Conservation (phyloP, 2,113 vertebrate species). For the Pelobates fuscus region DNA sequence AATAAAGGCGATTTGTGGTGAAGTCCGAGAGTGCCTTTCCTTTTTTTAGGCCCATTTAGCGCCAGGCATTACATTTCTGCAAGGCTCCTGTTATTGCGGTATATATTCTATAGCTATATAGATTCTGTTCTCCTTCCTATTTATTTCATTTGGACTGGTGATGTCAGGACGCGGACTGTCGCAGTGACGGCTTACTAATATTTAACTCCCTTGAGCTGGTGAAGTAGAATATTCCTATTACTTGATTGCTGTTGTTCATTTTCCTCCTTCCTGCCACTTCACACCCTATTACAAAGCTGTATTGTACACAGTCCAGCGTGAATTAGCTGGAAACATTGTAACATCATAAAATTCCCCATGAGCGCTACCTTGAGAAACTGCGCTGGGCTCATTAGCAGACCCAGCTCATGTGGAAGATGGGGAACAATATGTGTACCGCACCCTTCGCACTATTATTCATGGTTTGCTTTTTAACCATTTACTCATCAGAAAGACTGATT, state of each 20-base stretch:
- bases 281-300: conserved; percentile 28
- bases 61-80: too few relatives aligned
- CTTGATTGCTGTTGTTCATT: conserved; percentile 3
- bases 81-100: too few relatives aligned
- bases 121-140: too few relatives aligned
- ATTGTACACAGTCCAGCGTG: conserved; percentile 11
- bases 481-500: too few relatives aligned
- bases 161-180: conserved; percentile 26
- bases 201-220: conserved; percentile 33
- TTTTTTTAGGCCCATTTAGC: too few relatives aligned
- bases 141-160: conserved; percentile 5
- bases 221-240: conserved; percentile 38
- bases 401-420: background rate
- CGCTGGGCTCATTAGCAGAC: background rate
- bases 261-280: conserved; percentile 6
- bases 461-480: too few relatives aligned
- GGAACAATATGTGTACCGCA: background rate
- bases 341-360: conserved; percentile 3
- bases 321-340: background rate
- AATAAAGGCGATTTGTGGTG: too few relatives aligned
- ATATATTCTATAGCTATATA: too few relatives aligned
- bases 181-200: too few relatives aligned
- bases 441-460: too few relatives aligned
- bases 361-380: background rate
- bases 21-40: too few relatives aligned